Conservation (phyloP, 2,888 invertebrate species). For the Drosophila atroscutellata region DNA sequence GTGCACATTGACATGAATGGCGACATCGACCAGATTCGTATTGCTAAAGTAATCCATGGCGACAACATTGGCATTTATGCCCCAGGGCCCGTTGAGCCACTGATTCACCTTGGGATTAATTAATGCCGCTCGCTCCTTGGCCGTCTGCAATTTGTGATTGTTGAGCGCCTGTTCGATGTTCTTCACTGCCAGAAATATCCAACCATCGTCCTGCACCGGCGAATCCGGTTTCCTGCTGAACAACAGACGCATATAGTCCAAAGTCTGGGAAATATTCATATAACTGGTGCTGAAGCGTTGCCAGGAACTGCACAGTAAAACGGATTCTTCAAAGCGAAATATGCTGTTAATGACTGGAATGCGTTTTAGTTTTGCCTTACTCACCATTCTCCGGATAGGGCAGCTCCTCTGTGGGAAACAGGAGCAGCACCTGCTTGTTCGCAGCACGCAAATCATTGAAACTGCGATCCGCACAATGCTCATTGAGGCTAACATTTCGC, state of each 20-base stretch:
- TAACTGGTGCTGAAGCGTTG: conserved; percentile 80
- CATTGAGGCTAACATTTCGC: conserved; percentile 58
- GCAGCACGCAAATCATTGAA: conserved; percentile 87
- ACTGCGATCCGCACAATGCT: conserved; percentile 85
- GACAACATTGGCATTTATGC: conserved; percentile 89
- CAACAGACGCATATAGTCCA: conserved; percentile 82
- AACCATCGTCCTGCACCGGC: conserved; percentile 81
- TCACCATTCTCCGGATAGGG: conserved; percentile 82
- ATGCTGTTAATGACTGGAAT: not conserved
- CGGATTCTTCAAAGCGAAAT: conserved; percentile 68
- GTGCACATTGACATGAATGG: conserved; percentile 86
- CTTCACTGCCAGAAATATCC: conserved; percentile 82
- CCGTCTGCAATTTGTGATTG: conserved; percentile 74
- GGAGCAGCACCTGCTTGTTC: conserved; percentile 87
- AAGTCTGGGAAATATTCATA: conserved; percentile 80
- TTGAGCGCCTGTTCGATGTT: conserved; percentile 82
- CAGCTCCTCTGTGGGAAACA: conserved; percentile 85
- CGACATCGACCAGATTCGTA: conserved; percentile 89
- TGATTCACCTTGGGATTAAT: conserved; percentile 89
- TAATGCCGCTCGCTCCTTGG: conserved; percentile 80
- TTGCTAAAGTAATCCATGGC: conserved; percentile 91
- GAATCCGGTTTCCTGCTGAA: conserved; percentile 81
- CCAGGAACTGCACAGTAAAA: conserved; percentile 82
- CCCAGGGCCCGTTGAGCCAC: conserved; percentile 89
- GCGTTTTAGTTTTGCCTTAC: too few species aligned